Percentiles rank a stretch among this genome's conserved stretches.
Evolutionary conservation across 2,113 vertebrate genomes (phyloP).

Genomic region (Mola mola): DNA sequence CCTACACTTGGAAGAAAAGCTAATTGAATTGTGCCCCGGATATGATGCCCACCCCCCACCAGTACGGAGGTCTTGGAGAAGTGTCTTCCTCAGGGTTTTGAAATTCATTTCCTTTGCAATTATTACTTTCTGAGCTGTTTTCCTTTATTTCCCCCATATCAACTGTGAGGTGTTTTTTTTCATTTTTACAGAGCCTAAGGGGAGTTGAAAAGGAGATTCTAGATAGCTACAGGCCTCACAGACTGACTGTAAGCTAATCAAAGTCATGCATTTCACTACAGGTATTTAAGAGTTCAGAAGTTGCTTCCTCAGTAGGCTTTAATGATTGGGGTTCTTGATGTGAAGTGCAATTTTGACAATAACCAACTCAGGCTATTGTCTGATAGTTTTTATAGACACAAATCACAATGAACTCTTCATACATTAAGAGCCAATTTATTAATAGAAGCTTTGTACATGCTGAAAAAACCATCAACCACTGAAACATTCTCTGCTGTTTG

Average conservation of each 20-base stretch:
- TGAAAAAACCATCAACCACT: too few relatives aligned
- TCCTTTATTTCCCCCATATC: constrained; percentile 58
- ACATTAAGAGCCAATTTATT: constrained; percentile 10
- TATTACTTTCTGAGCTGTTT: constrained; percentile 71
- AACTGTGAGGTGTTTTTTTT: constrained; percentile 40
- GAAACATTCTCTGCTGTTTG: neutral
- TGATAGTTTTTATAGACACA: neutral
- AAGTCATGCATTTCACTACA: neutral
- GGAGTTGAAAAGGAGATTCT: constrained; percentile 32
- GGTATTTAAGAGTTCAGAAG: constrained; percentile 12
- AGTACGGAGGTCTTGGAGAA: constrained; percentile 58
- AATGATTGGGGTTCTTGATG: neutral
- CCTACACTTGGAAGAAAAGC: constrained; percentile 60
- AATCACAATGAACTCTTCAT: too few relatives aligned
- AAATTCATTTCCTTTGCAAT: constrained; percentile 75
- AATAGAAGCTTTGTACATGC: neutral
- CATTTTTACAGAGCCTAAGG: constrained; percentile 54
- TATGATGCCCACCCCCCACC: constrained; percentile 45
- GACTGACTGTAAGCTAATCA: constrained; percentile 17
- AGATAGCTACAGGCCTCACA: constrained; percentile 29
- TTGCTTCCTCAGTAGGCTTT: neutral
- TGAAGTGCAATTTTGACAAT: constrained; percentile 7
- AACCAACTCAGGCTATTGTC: neutral
- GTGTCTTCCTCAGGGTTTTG: constrained; percentile 70
- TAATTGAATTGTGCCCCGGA: constrained; percentile 76